A percentile compares a stretch with the other conserved stretches of the same genome.
Evolutionary conservation across 1,140 invertebrate genomes (phyloP).

Genomic region (Dinoponera quadriceps): DNA sequence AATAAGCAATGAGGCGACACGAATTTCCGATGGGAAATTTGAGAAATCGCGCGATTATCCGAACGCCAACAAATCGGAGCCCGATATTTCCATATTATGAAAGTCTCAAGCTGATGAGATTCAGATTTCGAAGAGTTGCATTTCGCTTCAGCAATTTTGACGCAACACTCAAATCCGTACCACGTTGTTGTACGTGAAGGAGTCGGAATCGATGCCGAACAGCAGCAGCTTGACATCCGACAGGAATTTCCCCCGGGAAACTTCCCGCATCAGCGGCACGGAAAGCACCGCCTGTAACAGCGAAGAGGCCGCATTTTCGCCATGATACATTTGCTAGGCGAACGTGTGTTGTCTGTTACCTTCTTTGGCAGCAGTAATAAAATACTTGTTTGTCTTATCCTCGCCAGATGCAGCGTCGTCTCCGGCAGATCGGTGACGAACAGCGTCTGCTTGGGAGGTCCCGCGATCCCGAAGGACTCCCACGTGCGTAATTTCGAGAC

Average conservation of each 20-base stretch:
- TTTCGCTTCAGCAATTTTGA: neutral
- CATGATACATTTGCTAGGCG: conserved; percentile 12
- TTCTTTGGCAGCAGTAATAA: conserved; percentile 68
- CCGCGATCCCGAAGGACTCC: conserved; percentile 79
- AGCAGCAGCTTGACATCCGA: conserved; percentile 82
- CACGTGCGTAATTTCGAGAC: conserved; percentile 76
- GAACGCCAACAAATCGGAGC: no score
- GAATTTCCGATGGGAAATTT: no score
- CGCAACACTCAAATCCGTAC: conserved; percentile 64
- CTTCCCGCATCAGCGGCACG: conserved; percentile 68
- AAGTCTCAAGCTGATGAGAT: no score
- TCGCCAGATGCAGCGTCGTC: conserved; percentile 77
- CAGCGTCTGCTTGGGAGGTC: conserved; percentile 73
- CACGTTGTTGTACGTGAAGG: conserved; percentile 77
- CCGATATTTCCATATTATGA: no score
- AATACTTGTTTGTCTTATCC: conserved; percentile 70
- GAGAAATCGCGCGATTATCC: no score
- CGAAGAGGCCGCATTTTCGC: conserved; percentile 42
- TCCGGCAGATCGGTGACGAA: conserved; percentile 78
- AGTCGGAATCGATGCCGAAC: conserved; percentile 85
- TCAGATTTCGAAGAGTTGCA: no score
- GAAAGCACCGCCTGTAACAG: conserved; percentile 61
- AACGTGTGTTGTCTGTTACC: conserved; percentile 37
- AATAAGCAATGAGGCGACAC: no score
- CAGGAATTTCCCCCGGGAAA: conserved; percentile 78